Evolutionary conservation across 2,888 invertebrate genomes (phyloP), one percentile per base, ranked within the genome.

Genomic region (Euplexia lucipara): DNA sequence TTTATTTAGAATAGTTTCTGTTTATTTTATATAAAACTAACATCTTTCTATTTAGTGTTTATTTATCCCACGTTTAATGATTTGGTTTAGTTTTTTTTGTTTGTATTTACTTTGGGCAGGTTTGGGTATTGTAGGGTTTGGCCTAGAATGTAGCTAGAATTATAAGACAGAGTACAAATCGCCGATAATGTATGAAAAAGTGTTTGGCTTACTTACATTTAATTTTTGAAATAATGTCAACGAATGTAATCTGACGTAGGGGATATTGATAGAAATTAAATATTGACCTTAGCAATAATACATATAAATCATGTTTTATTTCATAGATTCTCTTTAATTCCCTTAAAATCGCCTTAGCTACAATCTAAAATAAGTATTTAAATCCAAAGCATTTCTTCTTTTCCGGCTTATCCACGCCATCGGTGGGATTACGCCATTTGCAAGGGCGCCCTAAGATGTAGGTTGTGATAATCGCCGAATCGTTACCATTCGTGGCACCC

Each of bases 211-310:
- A 93, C 92, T 92, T 94, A 92, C 90, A 91, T 92, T 93, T 93
- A 92, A 92, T 92, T 94, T 92, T 91, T 90, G 91, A 91, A 92
- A 93, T 89, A 91, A 90, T 92, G 95, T 95, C 95, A 95, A 95
- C 95, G 95, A 95, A 95, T 95, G 94, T 95, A 95, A 95, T 95
- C 95, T 94, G 95, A 93, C 86, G 95, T 95, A 95, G 95, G 93
- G 85, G 92, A 93, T 95, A 94, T 92, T 92, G 90, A 93, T 92
- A 94, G 94, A 92, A 94, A 94, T 94, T 95, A 95, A 95, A 95
- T 95, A 95, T 93, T 92, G 93, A 93, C 92, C 93, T 95, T 95
- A 95, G 95, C 95, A 95, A 95, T 95, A 95, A 95, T 95, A 92
- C 90, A 90, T 88, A 89, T 87, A 84, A 82, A 85, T 84, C 88